These are phyloP conservation scores for Eutolmus rufibarbis DNA, from an alignment of 2,888 invertebrate species.

Conservation along the genomic window DNA sequence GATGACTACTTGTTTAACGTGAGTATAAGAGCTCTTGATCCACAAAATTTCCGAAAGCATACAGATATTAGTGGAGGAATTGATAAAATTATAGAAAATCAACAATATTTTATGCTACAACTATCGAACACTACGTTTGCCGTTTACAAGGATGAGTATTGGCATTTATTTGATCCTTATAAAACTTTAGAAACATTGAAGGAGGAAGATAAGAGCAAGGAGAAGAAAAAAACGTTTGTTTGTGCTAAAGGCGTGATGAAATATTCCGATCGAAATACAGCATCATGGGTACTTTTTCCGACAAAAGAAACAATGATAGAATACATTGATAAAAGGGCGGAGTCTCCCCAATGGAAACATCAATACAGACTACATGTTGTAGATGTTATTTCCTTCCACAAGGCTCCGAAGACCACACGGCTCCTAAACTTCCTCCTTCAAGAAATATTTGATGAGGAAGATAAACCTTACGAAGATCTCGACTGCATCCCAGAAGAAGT, in stretches of 20 bases:
- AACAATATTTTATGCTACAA: conserved; percentile 67
- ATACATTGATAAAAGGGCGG: conserved; percentile 55
- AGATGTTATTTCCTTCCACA: conserved; percentile 56
- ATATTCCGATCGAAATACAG: conserved; percentile 56
- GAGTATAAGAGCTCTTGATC: conserved; percentile 51
- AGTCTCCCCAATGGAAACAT: conserved; percentile 53
- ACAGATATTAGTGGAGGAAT: conserved; percentile 52
- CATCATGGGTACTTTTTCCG: conserved; percentile 59
- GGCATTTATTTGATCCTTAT: conserved; percentile 72
- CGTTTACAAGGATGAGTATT: conserved; percentile 67
- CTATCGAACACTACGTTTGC: conserved; percentile 68
- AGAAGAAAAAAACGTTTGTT: conserved; percentile 43
- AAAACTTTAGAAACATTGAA: conserved; percentile 58
- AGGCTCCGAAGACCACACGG: conserved; percentile 54
- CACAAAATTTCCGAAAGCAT: background rate
- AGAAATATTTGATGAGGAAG: conserved; percentile 39
- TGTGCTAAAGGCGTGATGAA: conserved; percentile 30
- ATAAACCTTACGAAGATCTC: conserved; percentile 4
- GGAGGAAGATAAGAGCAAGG: conserved; percentile 43
- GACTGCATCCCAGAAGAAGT: conserved; percentile 58
- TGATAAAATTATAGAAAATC: conserved; percentile 51
- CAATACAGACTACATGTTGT: conserved; percentile 56
- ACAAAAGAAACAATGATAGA: conserved; percentile 53
- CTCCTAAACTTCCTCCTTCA: conserved; percentile 35
- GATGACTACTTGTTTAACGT: conserved; percentile 71